A percentile compares a stretch with the other conserved stretches of the same genome.
These are phyloP conservation scores for Bombus haemorrhoidalis DNA, from an alignment of 1,140 invertebrate genomes.

Conservation along the genomic window DNA sequence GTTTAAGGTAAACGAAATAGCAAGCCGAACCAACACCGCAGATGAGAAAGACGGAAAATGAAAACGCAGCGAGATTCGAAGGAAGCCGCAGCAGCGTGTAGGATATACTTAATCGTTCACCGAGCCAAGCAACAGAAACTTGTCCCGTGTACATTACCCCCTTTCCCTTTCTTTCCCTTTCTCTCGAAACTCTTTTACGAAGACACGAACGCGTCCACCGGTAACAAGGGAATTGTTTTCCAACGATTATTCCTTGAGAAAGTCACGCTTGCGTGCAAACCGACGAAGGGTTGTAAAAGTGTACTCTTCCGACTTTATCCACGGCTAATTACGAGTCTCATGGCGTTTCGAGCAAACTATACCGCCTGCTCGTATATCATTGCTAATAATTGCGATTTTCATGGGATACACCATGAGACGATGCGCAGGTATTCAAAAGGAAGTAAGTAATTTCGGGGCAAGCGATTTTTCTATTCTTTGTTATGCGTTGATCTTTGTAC, in stretches of 20 bases:
- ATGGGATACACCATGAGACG: background rate
- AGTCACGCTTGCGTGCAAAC: conserved; percentile 28
- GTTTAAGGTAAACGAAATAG: conserved; percentile 57
- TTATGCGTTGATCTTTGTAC: no score
- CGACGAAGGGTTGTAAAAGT: conserved; percentile 13
- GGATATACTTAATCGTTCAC: conserved; percentile 60
- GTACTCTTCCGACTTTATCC: conserved; percentile 30
- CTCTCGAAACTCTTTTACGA: background rate
- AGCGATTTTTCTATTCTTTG: background rate
- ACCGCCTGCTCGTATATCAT: background rate
- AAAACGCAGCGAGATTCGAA: conserved; percentile 45
- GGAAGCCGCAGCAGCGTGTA: conserved; percentile 45
- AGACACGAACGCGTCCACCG: background rate
- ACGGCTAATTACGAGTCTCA: conserved; percentile 20
- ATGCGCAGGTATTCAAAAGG: background rate
- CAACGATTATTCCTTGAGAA: conserved; percentile 46
- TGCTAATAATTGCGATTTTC: background rate
- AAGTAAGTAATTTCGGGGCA: background rate
- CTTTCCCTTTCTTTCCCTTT: background rate
- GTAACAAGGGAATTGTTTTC: conserved; percentile 45
- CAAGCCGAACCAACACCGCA: background rate
- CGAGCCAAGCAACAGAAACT: conserved; percentile 55
- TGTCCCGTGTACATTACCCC: conserved; percentile 43
- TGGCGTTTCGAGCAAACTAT: background rate
- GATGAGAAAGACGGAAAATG: conserved; percentile 26